Base-by-base conservation (phyloP, 2,888 invertebrate species). In the Melipona beecheii region DNA sequence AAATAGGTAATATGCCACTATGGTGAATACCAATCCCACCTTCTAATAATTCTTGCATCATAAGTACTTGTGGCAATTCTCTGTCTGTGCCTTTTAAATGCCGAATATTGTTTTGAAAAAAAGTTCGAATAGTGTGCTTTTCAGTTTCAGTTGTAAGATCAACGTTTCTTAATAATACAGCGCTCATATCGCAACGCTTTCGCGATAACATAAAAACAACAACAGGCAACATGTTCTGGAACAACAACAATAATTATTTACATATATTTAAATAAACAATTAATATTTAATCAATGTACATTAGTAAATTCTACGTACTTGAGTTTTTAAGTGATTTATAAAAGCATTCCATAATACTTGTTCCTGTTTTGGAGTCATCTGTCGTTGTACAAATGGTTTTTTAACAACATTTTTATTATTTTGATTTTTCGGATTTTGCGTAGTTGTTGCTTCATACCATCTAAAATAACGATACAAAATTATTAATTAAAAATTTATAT, bases 21-120 rank as follows among this genome's bases (percentile, higher is more conserved):
- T 99, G 99, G 95, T 99, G 99, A 5, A 99, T 97, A 0, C 99
- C 99, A 84, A 99, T 97, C 2, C 99, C 99, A 78, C 97, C 96
- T 90, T 96, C 96, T 36, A 98, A 93, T 64, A 97, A 95, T 76
- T 96, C 96, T 89, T 96, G 95, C 96, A 98, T 96, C 81, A 96
- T 95, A 43, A 95, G 87, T 81, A 96, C 96, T 96, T 99, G 99
- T 0, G 99, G 99, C 75, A 99, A 95, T 87, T 96, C 95, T 85
- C 97, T 96, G 93, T 99, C 99, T 0, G 97, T 96, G 70, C 97
- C 97, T 93, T 99, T 99, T 52, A 95, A 91, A 88, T 97, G 96
- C 74, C 96, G 96, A 21, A 99, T 96, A 92, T 98, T 98, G 90
- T 97, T 96, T 89, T 97, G 96, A 93, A 99, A 98, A 95, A 99